Conservation (phyloP, 92 coral and sea anemone species). For the Palythoa grandis region DNA sequence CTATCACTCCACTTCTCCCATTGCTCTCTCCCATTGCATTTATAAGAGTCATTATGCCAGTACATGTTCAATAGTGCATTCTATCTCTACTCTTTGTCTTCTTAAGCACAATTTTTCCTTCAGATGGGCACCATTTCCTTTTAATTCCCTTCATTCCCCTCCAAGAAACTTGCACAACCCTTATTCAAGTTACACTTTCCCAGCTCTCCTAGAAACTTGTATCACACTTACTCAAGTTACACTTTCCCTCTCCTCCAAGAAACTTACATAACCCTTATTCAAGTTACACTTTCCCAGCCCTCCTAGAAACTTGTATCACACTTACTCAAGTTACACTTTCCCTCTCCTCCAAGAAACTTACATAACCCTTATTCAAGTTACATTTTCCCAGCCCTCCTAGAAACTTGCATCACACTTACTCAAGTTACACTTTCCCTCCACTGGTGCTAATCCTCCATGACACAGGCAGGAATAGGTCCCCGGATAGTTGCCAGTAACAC, state of each 20-base stretch:
- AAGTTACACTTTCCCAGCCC: not conserved
- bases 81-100: too few species aligned
- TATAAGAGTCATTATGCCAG: too few species aligned
- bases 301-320: not conserved
- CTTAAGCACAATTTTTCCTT: not conserved
- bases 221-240: not conserved
- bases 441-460: constrained; percentile 33
- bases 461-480: constrained; percentile 36
- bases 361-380: not conserved
- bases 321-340: not conserved
- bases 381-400: not conserved
- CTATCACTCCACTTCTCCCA: too few species aligned
- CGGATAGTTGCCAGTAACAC: constrained; percentile 36
- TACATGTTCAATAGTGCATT: too few species aligned
- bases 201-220: not conserved
- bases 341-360: not conserved
- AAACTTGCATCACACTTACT: not conserved
- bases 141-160: not conserved
- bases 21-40: too few species aligned
- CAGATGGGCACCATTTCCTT: too few species aligned
- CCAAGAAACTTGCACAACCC: not conserved
- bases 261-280: not conserved
- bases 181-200: not conserved
- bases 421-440: constrained; percentile 10
- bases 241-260: not conserved